Evolutionary conservation across 2,113 vertebrate species (phyloP).

Genomic region (Myrmecophaga tridactyla): DNA sequence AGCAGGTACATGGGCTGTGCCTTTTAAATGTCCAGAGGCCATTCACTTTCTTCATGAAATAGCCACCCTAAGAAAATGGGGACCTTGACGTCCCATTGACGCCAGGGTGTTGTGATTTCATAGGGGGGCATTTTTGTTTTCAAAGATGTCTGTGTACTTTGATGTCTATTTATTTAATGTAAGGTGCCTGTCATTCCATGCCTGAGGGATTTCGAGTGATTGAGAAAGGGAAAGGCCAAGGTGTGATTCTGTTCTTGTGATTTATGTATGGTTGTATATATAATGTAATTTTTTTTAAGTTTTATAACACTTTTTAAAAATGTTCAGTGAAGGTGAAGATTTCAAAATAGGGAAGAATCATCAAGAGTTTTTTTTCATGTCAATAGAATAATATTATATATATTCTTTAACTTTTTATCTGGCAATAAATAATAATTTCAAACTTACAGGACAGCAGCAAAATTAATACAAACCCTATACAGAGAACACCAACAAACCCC

Average conservation of each 20-base stretch:
- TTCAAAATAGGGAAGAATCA: background rate
- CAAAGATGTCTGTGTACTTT: background rate
- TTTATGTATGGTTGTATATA: no score
- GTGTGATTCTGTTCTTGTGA: no score
- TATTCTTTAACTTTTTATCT: no score
- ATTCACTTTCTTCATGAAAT: background rate
- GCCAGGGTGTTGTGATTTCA: no score
- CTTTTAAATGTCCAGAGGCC: background rate
- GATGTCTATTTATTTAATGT: background rate
- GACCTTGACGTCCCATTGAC: no score
- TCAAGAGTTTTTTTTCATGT: background rate
- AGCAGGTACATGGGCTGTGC: background rate
- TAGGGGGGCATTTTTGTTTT: background rate
- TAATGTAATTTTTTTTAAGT: no score
- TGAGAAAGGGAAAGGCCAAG: background rate
- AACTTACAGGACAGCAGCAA: no score
- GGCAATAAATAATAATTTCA: no score
- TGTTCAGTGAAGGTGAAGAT: background rate
- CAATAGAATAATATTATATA: background rate
- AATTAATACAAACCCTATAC: no score
- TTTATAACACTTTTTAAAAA: no score
- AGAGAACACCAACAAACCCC: no score
- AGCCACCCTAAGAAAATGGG: background rate
- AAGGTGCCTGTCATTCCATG: background rate
- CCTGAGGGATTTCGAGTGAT: background rate